Percentiles rank a stretch among this genome's conserved stretches.
Conservation (phyloP, 2,113 vertebrate genomes). For the Gymnocephalus cernua region DNA sequence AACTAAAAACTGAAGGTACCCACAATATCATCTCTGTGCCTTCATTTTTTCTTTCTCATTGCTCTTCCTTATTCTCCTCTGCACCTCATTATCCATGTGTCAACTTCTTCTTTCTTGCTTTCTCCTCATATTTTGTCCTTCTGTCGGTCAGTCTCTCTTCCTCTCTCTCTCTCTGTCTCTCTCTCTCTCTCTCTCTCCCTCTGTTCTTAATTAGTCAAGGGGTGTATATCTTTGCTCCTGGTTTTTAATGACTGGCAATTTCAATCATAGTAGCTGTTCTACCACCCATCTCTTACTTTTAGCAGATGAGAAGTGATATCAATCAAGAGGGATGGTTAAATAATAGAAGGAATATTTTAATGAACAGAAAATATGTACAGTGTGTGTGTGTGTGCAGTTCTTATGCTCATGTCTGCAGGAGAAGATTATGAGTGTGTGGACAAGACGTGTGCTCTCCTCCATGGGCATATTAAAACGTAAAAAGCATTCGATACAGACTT, state of each 20-base stretch:
- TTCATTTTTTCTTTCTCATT: neutral
- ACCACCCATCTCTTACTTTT: neutral
- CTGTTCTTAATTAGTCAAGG: conserved; percentile 61
- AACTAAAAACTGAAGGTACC: too few relatives aligned
- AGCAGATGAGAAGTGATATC: neutral
- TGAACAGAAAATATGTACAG: neutral
- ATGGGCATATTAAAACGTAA: conserved; percentile 42
- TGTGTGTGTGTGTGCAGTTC: neutral
- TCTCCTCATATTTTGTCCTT: neutral
- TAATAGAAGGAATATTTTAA: neutral
- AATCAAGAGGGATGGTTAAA: neutral
- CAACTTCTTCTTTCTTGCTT: conserved; percentile 23
- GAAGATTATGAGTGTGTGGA: neutral
- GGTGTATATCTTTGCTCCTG: conserved; percentile 8
- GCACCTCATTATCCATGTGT: conserved; percentile 49
- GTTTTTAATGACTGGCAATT: conserved; percentile 13
- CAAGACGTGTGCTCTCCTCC: conserved; percentile 1
- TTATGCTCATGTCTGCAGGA: neutral
- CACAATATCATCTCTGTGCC: neutral
- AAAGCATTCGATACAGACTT: conserved; percentile 39
- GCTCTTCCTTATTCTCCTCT: neutral
- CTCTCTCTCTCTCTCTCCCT: conserved; percentile 5
- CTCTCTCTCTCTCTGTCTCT: neutral
- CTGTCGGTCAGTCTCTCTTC: neutral
- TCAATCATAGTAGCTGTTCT: neutral